Conservation (phyloP, 2,888 invertebrate genomes). For the Orthosia incerta region DNA sequence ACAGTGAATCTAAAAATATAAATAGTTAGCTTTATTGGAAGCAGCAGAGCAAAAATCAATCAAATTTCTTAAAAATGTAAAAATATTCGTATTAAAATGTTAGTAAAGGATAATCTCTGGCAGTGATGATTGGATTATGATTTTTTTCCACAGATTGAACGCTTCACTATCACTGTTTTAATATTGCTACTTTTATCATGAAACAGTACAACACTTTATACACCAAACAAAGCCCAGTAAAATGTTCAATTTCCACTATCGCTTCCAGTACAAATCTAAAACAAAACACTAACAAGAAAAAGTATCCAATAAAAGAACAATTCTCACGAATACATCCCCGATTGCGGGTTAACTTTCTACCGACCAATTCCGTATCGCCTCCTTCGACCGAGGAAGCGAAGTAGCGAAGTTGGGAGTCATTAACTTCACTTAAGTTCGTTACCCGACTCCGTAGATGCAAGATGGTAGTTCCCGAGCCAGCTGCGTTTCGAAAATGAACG, state of each 20-base stretch:
- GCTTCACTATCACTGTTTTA: too few species aligned
- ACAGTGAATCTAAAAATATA: too few species aligned
- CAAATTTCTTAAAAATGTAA: not conserved
- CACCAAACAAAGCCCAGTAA: slow-evolving; percentile 43
- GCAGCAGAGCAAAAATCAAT: not conserved
- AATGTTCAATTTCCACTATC: slow-evolving; percentile 49
- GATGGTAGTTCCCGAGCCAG: slow-evolving; percentile 69
- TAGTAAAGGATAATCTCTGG: too few species aligned
- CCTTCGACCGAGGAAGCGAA: slow-evolving; percentile 66
- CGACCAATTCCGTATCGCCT: slow-evolving; percentile 76
- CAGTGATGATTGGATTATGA: too few species aligned
- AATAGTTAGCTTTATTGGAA: not conserved
- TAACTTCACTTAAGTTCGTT: slow-evolving; percentile 82
- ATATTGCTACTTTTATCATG: not conserved
- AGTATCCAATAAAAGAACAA: slow-evolving; percentile 68
- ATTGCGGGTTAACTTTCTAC: slow-evolving; percentile 78
- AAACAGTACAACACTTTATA: slow-evolving; percentile 6
- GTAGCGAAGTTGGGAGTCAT: slow-evolving; percentile 79
- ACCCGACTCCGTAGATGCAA: slow-evolving; percentile 71
- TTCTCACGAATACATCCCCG: slow-evolving; percentile 73
- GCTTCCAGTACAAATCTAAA: slow-evolving; percentile 55
- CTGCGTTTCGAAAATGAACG: slow-evolving; percentile 76
- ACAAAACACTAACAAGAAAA: slow-evolving; percentile 60
- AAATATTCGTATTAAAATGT: too few species aligned
- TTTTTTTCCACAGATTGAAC: too few species aligned